Evolutionary conservation across 2,797 vertebrate species (phyloP).

Genomic region (Ctenochaetus hawaiiensis): DNA sequence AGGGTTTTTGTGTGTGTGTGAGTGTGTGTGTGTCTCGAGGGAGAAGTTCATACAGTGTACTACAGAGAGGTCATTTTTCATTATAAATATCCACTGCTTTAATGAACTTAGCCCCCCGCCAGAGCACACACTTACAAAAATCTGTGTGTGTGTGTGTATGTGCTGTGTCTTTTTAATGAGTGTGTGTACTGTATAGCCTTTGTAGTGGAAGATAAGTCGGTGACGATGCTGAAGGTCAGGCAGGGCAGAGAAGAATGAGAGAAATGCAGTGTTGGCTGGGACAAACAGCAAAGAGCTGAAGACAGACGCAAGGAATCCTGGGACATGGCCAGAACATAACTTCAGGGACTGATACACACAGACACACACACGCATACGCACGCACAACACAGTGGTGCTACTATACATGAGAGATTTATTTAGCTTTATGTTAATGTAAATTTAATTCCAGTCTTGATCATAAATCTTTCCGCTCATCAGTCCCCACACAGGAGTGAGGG

Average conservation of each 20-base stretch:
- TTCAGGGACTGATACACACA: conserved; percentile 16
- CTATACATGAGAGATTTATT: conserved; percentile 7
- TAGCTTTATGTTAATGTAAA: background rate
- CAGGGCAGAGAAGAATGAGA: conserved; percentile 78
- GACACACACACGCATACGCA: background rate
- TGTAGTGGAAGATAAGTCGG: conserved; percentile 79
- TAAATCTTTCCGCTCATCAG: background rate
- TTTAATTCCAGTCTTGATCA: background rate
- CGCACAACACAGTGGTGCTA: background rate
- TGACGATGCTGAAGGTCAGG: conserved; percentile 84
- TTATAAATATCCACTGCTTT: conserved; percentile 72
- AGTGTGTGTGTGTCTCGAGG: conserved; percentile 43
- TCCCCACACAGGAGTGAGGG: background rate
- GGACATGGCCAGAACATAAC: conserved; percentile 51
- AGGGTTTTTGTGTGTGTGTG: conserved; percentile 12
- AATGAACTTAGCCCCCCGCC: conserved; percentile 61
- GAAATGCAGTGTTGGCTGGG: conserved; percentile 70
- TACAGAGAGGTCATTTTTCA: conserved; percentile 78
- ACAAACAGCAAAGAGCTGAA: conserved; percentile 41
- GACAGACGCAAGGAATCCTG: conserved; percentile 73
- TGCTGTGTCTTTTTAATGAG: conserved; percentile 58
- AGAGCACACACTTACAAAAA: conserved; percentile 23
- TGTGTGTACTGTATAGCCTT: conserved; percentile 60
- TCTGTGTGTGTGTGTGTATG: conserved; percentile 12
- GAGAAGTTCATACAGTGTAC: conserved; percentile 58